Evolutionary conservation across 2,888 invertebrate genomes (phyloP).

Genomic region (Zygogramma bicolorata): DNA sequence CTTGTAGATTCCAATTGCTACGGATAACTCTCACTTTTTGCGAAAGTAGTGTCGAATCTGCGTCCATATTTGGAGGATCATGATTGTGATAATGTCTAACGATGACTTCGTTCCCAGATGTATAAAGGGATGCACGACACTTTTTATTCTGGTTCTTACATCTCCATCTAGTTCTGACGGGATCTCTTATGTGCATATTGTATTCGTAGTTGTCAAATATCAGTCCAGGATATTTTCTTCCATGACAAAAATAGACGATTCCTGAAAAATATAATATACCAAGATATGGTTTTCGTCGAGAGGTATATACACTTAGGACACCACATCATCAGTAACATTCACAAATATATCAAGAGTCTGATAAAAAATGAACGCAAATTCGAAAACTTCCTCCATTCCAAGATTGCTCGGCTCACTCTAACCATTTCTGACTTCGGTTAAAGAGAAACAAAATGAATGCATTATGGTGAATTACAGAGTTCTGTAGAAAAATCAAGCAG

Average conservation of each 20-base stretch:
- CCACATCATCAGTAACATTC: too few species aligned
- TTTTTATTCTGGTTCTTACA: constrained; percentile 37
- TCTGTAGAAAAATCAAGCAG: too few species aligned
- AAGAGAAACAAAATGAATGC: too few species aligned
- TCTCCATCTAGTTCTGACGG: constrained; percentile 43
- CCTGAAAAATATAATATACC: constrained; percentile 33
- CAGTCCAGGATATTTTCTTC: constrained; percentile 46
- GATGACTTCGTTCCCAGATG: constrained; percentile 31
- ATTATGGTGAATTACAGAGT: too few species aligned
- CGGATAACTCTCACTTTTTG: constrained; percentile 28
- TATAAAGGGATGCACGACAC: constrained; percentile 38
- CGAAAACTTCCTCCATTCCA: too few species aligned
- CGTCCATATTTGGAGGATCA: constrained; percentile 4
- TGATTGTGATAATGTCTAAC: constrained; percentile 32
- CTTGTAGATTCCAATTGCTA: not conserved
- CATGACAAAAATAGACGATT: constrained; percentile 44
- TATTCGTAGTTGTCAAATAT: constrained; percentile 44
- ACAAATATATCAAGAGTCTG: too few species aligned
- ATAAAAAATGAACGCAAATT: too few species aligned
- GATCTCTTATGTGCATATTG: constrained; percentile 39
- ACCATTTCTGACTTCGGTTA: too few species aligned
- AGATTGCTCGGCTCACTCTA: too few species aligned
- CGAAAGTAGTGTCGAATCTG: constrained; percentile 14
- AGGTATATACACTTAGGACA: too few species aligned
- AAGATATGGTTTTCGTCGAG: too few species aligned